These are phyloP conservation scores for Cinclus cinclus DNA, from an alignment of 2,113 vertebrate genomes.

Conservation along the genomic window DNA sequence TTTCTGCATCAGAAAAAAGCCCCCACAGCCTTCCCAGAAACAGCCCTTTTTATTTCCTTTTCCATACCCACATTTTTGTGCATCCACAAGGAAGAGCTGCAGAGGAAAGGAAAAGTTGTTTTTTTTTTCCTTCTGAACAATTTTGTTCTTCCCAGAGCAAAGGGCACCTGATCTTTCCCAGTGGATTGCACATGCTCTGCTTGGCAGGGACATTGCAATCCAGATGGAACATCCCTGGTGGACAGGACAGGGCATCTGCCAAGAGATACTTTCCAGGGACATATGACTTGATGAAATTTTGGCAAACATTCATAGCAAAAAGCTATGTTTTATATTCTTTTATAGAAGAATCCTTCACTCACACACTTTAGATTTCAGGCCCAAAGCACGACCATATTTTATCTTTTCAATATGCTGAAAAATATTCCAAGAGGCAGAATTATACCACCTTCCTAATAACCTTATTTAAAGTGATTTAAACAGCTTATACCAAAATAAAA, in stretches of 20 bases:
- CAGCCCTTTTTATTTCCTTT: background rate
- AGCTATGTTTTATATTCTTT: background rate
- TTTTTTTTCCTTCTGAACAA: background rate
- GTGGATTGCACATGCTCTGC: background rate
- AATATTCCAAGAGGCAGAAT: background rate
- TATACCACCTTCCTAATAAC: background rate
- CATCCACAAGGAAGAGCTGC: background rate
- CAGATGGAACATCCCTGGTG: conserved; percentile 14
- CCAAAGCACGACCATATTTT: background rate
- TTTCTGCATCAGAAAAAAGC: background rate
- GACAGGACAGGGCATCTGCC: background rate
- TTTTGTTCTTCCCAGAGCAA: background rate
- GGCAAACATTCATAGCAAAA: background rate
- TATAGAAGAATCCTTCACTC: background rate
- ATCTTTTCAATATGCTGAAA: background rate
- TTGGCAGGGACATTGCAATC: background rate
- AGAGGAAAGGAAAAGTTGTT: background rate
- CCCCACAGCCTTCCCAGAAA: too few relatives aligned
- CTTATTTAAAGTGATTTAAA: background rate
- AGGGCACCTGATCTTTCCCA: background rate
- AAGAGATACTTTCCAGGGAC: background rate
- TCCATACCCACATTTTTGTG: background rate
- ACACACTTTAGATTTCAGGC: background rate
- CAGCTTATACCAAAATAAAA: background rate
- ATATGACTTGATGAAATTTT: background rate